Evolutionary conservation across 2,888 invertebrate genomes (phyloP), one percentile per base, ranked within the genome.

Genomic region (Lydus trimaculatus): DNA sequence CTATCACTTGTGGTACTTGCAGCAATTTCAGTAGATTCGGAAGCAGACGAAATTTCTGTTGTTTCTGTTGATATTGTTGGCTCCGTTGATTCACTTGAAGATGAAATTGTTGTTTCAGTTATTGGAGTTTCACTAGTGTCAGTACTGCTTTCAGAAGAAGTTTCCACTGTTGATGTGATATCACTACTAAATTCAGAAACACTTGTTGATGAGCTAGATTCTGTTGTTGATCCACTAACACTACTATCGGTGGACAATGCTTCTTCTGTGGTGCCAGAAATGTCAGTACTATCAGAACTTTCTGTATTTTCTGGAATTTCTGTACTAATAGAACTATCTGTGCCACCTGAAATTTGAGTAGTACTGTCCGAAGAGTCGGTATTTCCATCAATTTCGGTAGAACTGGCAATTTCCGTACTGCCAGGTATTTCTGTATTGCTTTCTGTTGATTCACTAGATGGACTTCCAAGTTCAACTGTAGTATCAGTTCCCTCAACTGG

Each of bases 181-280:
- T 2, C n/a, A 43, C 62, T 43, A 48, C 36, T 33, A 2, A 20
- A 17, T n/a, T 58, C 28, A 58, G 31, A 58, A 8, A n/a, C 28
- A 31, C 58, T 15, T 8, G 60, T 63, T n/a, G 63, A 33, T 33
- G 60, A 56, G 31, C 66, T 63, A 63, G 64, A 52, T 31, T 66
- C 65, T 11, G 64, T 52, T 9, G 71, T 68, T n/a, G 20, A 33
- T 13, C 39, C 58, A 58, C 58, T 63, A 56, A 7, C 61, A 28
- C 71, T 71, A 64, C 73, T 75, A 28, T 70, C 78, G 31, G 78
- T 71, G 59, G 67, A 64, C 59, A 71, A 75, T 4, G 70, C 70
- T 17, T 69, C 68, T 52, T 70, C 72, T 8, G 74, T 72, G 64
- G 72, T 72, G 65, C 76, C 75, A 9, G 76, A 75, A 17, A 77